Conservation (phyloP, 2,113 vertebrate genomes). For the Antechinus flavipes region DNA sequence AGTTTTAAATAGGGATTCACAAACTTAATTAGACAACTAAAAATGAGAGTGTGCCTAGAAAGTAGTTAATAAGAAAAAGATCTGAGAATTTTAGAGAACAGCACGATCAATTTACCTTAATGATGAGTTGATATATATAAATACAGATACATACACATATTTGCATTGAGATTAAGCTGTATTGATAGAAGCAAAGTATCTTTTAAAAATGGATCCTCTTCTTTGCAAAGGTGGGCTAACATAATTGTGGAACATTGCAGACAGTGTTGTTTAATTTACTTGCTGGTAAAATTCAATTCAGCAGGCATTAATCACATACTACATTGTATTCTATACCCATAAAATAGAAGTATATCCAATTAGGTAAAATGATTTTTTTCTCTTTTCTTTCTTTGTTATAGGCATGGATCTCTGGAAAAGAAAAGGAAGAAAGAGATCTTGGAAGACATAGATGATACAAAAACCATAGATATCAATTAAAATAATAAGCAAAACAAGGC, state of each 20-base stretch:
- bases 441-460: no score
- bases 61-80: not conserved
- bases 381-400: no score
- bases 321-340: not conserved
- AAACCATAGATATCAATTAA: no score
- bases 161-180: not conserved
- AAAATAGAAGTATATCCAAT: no score
- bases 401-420: no score
- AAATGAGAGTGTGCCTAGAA: not conserved
- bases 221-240: not conserved
- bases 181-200: not conserved
- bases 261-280: not conserved
- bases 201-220: not conserved
- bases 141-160: not conserved
- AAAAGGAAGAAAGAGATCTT: no score
- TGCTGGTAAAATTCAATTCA: not conserved
- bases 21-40: not conserved
- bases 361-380: no score
- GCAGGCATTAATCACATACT: not conserved
- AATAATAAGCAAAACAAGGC: no score
- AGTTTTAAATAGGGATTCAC: not conserved
- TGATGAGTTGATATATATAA: not conserved
- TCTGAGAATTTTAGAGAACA: not conserved
- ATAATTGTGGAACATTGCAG: not conserved
- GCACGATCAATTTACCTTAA: not conserved